Base-by-base conservation (phyloP, 1,140 invertebrate species). In the Trypoxylus dichotomus region DNA sequence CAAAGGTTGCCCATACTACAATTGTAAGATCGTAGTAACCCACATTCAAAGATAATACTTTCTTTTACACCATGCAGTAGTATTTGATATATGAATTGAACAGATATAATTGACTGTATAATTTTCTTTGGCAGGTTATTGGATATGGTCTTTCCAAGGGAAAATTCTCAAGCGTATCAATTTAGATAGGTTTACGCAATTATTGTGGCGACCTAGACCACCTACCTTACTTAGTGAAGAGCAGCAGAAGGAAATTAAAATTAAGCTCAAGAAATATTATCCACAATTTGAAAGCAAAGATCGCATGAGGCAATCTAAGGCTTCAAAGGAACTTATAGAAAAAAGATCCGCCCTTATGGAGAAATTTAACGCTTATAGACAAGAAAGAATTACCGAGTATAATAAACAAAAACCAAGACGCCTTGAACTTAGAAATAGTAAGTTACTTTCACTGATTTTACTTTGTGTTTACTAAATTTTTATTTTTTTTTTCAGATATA, bases 261-360 rank as follows among this genome's bases (percentile, higher is more conserved):
- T 98, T 90, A 99, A 98, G 86, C 89, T 99, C 83, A 99, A 99
- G 89, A 98, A 97, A 85, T 99, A 98, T 89, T 96, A 96, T 76
- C 91, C 94, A 5, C 93, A 96, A 86, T 99, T 99, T 87, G 97
- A 99, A 84, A 94, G 93, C 82, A 98, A 99, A 86, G 98, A 99
- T 89, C 93, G 96, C 76, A 93, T 97, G 89, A 91, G 96, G 73
- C 90, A 95, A 84, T 96, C 94, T 63, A 96, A 97, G 82, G 97
- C 97, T 43, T 98, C 97, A 63, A 98, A 98, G 91, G 97, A 99
- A 90, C 87, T 99, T 80, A 92, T 99, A 43, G 97, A 98, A 80
- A 98, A 98, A 86, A 92, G 98, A 19, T 92, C 94, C 32, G 91
- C 94, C 80, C 88, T 97, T 76, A 95, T 98, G 91, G 93, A 94